phyloP scores from a whole-genome alignment of 2,113 vertebrate species.

The Larimichthys polyactis region DNA sequence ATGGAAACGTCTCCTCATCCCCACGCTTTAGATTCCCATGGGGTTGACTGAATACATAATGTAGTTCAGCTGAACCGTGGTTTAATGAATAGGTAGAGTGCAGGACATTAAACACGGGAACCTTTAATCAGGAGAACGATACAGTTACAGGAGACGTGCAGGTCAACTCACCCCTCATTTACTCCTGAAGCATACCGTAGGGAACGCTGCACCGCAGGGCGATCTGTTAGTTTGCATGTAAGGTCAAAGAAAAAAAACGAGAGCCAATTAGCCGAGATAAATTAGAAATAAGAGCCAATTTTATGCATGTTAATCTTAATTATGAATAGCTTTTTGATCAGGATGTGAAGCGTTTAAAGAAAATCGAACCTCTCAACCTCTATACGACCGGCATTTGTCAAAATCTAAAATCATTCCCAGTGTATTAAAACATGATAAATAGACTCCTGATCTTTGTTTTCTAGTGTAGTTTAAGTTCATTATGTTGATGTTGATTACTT shows the following conservation, averaged over 20 bases:
- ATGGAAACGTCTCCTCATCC: slow-evolving; percentile 55
- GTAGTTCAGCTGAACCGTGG: slow-evolving; percentile 42
- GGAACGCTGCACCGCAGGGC: neutral
- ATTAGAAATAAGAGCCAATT: slow-evolving; percentile 26
- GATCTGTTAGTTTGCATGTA: slow-evolving; percentile 36
- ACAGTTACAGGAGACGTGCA: slow-evolving; percentile 37
- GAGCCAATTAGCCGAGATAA: slow-evolving; percentile 11
- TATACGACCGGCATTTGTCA: no score
- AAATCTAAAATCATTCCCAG: no score
- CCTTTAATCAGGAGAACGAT: slow-evolving; percentile 39
- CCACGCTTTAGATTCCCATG: slow-evolving; percentile 33
- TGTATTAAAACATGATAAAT: no score
- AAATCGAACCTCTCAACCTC: no score
- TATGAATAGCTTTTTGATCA: no score
- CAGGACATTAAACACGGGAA: slow-evolving; percentile 31
- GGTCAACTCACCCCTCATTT: slow-evolving; percentile 43
- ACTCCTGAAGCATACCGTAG: slow-evolving; percentile 5
- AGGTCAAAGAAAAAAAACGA: slow-evolving; percentile 33
- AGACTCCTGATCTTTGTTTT: no score
- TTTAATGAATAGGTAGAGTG: slow-evolving; percentile 54
- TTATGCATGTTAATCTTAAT: neutral
- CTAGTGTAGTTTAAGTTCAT: no score
- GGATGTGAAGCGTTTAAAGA: no score
- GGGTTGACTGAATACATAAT: slow-evolving; percentile 39
- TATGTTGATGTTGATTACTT: no score